phyloP scores from a whole-genome alignment of 2,797 vertebrate species.

The Lepilemur septentrionalis region DNA sequence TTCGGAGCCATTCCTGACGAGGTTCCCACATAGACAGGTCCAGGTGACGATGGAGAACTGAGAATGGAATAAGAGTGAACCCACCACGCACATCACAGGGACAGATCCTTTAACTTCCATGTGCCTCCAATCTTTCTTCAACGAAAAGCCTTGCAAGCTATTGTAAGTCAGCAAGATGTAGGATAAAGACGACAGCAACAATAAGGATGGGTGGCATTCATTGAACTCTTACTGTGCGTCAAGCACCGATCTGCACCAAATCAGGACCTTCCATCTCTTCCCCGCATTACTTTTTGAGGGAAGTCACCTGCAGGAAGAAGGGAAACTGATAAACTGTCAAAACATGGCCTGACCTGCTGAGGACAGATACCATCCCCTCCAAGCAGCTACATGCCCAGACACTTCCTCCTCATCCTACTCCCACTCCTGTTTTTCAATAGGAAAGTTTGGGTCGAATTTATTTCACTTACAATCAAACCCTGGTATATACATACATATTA shows the following conservation, averaged over 20 bases:
- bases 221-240: background rate
- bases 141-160: background rate
- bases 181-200: background rate
- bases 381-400: too few relatives aligned
- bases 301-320: too few relatives aligned
- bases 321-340: fast-evolving
- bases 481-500: background rate
- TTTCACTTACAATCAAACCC: background rate
- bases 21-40: background rate
- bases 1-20: background rate
- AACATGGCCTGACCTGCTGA: too few relatives aligned
- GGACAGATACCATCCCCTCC: background rate
- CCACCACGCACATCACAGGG: background rate
- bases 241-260: background rate
- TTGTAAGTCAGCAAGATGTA: background rate
- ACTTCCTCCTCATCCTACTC: background rate
- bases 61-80: background rate
- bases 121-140: background rate
- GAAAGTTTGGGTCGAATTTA: background rate
- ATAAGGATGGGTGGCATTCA: background rate
- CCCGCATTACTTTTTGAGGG: background rate
- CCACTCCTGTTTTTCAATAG: background rate
- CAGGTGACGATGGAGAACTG: background rate
- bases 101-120: background rate
- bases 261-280: background rate